Evolutionary conservation across 2,113 vertebrate species (phyloP).

Genomic region (Leucopsar rothschildi): DNA sequence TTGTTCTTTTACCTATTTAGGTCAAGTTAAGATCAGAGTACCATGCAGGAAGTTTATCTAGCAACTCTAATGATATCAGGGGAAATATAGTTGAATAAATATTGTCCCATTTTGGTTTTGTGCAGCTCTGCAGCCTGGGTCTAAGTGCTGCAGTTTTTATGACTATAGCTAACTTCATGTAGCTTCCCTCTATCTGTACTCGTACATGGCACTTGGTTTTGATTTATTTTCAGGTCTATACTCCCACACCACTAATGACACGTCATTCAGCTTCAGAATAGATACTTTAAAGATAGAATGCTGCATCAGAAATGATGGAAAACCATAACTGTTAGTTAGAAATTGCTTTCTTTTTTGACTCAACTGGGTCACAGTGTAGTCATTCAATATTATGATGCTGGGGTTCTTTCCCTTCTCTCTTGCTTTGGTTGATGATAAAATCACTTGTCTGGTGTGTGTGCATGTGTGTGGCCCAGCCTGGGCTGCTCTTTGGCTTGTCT

Average conservation of each 20-base stretch:
- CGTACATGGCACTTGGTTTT: constrained; percentile 20
- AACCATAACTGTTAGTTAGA: constrained; percentile 44
- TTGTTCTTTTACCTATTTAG: not conserved
- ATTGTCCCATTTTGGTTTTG: not conserved
- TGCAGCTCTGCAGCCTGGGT: not conserved
- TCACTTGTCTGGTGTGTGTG: not conserved
- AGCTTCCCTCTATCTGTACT: not conserved
- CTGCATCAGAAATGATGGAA: constrained; percentile 41
- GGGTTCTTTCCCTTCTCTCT: not conserved
- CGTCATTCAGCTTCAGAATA: constrained; percentile 25
- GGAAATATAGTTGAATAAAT: not conserved
- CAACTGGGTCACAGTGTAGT: not conserved
- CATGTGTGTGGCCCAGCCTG: constrained; percentile 50
- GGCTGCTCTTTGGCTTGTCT: constrained; percentile 4
- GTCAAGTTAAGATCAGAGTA: not conserved
- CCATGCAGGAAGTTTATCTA: not conserved
- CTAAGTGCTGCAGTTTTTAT: not conserved
- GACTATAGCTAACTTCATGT: not conserved
- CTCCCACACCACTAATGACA: constrained; percentile 50
- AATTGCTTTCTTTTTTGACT: not conserved
- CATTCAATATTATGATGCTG: not conserved
- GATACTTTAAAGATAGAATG: constrained; percentile 6
- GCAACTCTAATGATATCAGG: not conserved
- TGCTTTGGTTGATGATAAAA: not conserved
- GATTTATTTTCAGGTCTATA: constrained; percentile 57